Conservation (phyloP, 2,888 invertebrate species). For the Lobophora halterata region DNA sequence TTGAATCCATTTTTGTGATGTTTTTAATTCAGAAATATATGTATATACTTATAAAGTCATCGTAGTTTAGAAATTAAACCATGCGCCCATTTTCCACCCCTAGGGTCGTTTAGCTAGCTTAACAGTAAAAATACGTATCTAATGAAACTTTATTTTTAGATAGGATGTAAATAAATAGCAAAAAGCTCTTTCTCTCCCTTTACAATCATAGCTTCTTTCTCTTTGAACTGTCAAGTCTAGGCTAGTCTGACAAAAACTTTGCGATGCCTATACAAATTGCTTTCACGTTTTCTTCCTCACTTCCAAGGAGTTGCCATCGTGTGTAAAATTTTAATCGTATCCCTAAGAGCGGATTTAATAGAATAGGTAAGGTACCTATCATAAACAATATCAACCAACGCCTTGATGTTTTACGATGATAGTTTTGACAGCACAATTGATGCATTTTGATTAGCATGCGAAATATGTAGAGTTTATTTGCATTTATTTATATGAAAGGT, state of each 20-base stretch:
- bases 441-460: conserved; percentile 29
- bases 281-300: conserved; percentile 41
- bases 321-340: conserved; percentile 57
- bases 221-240: conserved; percentile 28
- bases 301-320: conserved; percentile 38
- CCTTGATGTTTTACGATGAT: conserved; percentile 40
- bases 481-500: conserved; percentile 2
- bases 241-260: conserved; percentile 23
- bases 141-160: too few relatives aligned
- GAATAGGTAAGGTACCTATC: conserved; percentile 29
- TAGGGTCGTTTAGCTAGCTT: too few relatives aligned
- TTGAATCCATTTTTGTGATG: too few relatives aligned
- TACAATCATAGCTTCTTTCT: neutral
- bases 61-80: too few relatives aligned
- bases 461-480: conserved; percentile 4
- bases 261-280: conserved; percentile 46
- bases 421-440: conserved; percentile 50
- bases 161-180: too few relatives aligned
- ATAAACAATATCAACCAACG: conserved; percentile 15
- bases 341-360: conserved; percentile 42
- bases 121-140: too few relatives aligned
- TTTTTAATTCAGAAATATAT: too few relatives aligned
- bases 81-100: too few relatives aligned
- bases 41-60: too few relatives aligned
- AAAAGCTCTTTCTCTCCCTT: neutral